Conservation (phyloP, 2,797 vertebrate genomes). For the Hirundo rustica region DNA sequence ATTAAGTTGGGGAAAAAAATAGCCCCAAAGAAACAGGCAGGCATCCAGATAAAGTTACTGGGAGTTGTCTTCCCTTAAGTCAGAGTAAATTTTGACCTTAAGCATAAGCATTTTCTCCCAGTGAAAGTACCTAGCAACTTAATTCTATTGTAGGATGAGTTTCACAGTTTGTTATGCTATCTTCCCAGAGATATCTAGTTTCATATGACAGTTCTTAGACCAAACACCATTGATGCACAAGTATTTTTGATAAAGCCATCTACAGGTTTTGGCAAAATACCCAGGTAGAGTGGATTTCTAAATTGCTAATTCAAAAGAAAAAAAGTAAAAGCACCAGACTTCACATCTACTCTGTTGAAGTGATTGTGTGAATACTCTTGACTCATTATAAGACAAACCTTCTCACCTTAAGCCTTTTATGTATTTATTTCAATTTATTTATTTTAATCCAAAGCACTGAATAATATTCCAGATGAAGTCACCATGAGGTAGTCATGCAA, state of each 20-base stretch:
- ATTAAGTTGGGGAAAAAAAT: neutral
- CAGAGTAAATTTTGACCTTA: neutral
- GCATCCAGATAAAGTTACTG: neutral
- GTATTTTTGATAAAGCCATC: neutral
- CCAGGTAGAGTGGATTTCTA: neutral
- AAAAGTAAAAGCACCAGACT: neutral
- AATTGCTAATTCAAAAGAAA: neutral
- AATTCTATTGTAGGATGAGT: neutral
- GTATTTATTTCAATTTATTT: neutral
- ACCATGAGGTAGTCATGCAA: neutral
- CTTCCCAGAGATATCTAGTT: neutral
- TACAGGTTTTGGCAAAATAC: neutral
- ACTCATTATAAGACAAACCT: neutral
- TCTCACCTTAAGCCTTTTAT: neutral
- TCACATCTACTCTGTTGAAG: neutral
- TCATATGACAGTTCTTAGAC: neutral
- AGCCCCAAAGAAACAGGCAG: neutral
- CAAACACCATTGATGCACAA: neutral
- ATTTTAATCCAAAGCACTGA: neutral
- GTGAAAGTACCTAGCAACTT: neutral
- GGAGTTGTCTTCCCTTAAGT: neutral
- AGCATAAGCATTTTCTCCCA: neutral
- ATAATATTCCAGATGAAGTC: neutral
- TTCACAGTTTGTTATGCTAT: neutral
- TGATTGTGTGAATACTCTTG: neutral